Evolutionary conservation across 30 jellyfish, hydroid and myxozoan species (phyloP), one percentile per base, ranked within the genome.

Genomic region (Hydra vulgaris): DNA sequence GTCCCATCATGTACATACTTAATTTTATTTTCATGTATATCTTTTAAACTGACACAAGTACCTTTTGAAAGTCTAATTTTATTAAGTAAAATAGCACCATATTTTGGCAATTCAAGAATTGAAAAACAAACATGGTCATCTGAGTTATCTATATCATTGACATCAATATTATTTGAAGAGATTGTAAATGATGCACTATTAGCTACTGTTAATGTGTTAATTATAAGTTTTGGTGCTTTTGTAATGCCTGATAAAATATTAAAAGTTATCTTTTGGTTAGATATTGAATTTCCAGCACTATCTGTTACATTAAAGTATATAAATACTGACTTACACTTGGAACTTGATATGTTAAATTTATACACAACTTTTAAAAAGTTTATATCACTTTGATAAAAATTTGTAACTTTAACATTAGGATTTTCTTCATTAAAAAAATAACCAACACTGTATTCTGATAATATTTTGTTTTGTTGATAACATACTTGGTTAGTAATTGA

Each of bases 1-100:
- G 96, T 79, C 17, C 95, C 96, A 70, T 88, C 99, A 55, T 94
- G 99, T 27, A 80, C 80, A 75, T 94, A 94, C 56, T 72, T 84
- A 22, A 94, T 84, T 17, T 71, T 73, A 74, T 78, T 77, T 19
- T 89, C 61, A 8, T 76, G 67, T 72, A 94, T 79, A 56, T 94
- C 96, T 25, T 73, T 71, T 76, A 94, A 70, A 27, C 85, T 81
- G 74, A 94, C 82, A 18, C 76, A 66, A 76, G 79, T 95, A 15
- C 96, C 96, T 12, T 87, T 83, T 7, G 81, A 73, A 84, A 87
- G 76, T 61, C 76, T 86, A 22, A 72, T 70, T 15, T 85, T 89
- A 26, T 82, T 82, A 27, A 84, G 26, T 61, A 88, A 27, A 15
- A 94, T 78, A 40, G 78, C 81, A 19, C 99, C 99, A 76, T 87